Percentiles rank a stretch among this genome's conserved stretches.
phyloP scores from a whole-genome alignment of 2,888 invertebrate species.

The Oscheius sp. region DNA sequence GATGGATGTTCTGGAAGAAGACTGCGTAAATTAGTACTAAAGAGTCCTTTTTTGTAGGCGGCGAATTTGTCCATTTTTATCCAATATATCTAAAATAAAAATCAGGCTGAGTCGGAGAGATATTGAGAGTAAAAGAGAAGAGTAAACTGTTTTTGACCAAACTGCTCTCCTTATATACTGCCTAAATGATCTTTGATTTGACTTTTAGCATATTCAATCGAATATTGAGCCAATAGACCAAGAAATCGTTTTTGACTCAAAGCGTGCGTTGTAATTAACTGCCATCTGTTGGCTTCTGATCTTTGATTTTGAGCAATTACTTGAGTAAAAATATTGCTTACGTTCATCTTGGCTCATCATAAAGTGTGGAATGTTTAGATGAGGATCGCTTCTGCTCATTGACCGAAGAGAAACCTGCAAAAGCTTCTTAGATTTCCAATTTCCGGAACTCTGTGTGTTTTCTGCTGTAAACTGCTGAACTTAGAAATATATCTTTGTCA shows the following conservation, averaged over 20 bases:
- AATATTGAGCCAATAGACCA: background rate
- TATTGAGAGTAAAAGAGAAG: background rate
- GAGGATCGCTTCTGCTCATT: conserved; percentile 50
- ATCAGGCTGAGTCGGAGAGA: background rate
- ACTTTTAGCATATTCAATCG: background rate
- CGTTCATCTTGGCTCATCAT: conserved; percentile 50
- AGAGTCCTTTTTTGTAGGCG: conserved; percentile 11
- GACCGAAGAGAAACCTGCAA: conserved; percentile 42
- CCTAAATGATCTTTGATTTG: background rate
- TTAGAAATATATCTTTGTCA: background rate
- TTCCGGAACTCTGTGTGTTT: too few species aligned
- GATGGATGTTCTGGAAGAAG: conserved; percentile 49
- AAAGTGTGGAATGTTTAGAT: conserved; percentile 51
- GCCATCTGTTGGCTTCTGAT: background rate
- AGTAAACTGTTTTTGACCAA: background rate
- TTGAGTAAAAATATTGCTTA: conserved; percentile 25
- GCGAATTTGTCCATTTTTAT: conserved; percentile 1
- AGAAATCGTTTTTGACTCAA: background rate
- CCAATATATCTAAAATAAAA: conserved; percentile 8
- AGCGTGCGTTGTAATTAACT: background rate
- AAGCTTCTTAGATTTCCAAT: too few species aligned
- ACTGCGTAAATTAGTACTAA: background rate
- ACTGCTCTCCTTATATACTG: conserved; percentile 3
- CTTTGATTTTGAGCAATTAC: background rate
- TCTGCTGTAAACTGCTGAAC: background rate